Evolutionary conservation across 2,797 vertebrate species (phyloP).

Genomic region (Sus cebifrons): DNA sequence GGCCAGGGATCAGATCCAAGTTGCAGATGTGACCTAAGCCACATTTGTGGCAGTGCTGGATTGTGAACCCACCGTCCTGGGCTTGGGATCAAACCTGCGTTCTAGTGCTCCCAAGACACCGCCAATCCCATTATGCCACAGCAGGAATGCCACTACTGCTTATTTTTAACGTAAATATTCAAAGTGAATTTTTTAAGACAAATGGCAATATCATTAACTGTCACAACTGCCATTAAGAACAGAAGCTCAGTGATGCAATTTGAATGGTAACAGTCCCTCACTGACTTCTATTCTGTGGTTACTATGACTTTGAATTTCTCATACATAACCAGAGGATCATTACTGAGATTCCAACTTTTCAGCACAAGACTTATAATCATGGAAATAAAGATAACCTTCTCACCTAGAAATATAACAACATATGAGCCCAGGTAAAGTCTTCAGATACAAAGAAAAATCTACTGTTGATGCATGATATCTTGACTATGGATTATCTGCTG

Average conservation of each 20-base stretch:
- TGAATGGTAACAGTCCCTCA: not conserved
- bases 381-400: slow-evolving; percentile 62
- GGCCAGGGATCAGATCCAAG: too few species aligned
- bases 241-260: not conserved
- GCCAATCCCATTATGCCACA: too few species aligned
- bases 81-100: too few species aligned
- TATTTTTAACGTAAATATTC: slow-evolving; percentile 21
- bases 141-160: not conserved
- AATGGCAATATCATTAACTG: not conserved
- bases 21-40: too few species aligned
- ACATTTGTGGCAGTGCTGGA: too few species aligned
- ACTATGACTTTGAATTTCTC: not conserved
- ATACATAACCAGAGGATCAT: not conserved
- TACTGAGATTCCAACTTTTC: not conserved
- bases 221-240: not conserved
- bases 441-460: slow-evolving; percentile 62
- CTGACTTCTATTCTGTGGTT: not conserved
- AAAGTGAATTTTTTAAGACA: slow-evolving; percentile 24
- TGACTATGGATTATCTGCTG: not conserved
- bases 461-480: not conserved
- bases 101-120: too few species aligned
- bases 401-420: slow-evolving; percentile 9
- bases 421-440: slow-evolving; percentile 41
- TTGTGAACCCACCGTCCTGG: too few species aligned
- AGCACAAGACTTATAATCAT: not conserved